Conservation (phyloP, 2,888 invertebrate genomes). For the Sicus ferrugineus region DNA sequence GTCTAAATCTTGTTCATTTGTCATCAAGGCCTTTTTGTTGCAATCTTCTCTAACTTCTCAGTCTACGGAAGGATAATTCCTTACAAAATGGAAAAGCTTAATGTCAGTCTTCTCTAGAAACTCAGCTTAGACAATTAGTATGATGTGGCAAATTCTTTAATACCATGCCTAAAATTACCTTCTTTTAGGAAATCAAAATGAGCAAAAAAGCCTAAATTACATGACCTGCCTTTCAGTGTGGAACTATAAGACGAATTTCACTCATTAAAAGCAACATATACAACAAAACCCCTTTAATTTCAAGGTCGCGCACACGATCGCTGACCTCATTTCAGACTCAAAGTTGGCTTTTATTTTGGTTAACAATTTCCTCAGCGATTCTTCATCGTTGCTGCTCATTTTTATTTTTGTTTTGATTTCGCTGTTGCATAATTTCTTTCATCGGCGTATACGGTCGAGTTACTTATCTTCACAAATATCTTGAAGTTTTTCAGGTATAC, state of each 20-base stretch:
- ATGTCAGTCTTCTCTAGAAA: no score
- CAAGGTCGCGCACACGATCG: slow-evolving; percentile 16
- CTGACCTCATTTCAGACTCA: slow-evolving; percentile 27
- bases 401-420: slow-evolving; percentile 30
- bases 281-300: not conserved
- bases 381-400: not conserved
- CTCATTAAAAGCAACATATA: not conserved
- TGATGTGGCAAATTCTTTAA: no score
- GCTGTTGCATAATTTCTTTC: slow-evolving; percentile 40
- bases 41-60: no score
- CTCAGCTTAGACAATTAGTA: no score
- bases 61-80: no score
- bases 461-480: slow-evolving; percentile 23
- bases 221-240: not conserved
- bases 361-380: no score
- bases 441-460: slow-evolving; percentile 23
- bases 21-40: no score
- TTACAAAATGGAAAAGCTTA: no score
- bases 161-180: no score
- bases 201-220: not conserved
- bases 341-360: slow-evolving; percentile 35
- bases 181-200: no score
- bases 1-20: no score
- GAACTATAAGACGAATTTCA: not conserved
- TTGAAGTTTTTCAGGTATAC: slow-evolving; percentile 17